Conservation (phyloP, 2,797 vertebrate species). For the Anomalospiza imberbis region DNA sequence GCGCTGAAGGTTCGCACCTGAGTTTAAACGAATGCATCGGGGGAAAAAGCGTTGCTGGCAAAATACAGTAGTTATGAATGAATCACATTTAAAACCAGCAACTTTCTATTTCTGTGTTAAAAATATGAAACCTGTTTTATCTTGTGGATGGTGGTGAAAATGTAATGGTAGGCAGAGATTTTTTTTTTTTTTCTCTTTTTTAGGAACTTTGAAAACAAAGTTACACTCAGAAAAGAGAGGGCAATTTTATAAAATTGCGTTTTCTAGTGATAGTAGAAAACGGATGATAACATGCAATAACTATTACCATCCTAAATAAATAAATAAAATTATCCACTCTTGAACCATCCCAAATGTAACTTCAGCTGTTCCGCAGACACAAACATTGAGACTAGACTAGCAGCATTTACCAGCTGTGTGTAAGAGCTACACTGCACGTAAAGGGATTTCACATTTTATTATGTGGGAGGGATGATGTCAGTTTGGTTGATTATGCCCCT, state of each 20-base stretch:
- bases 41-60: neutral
- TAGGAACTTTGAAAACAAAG: neutral
- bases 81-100: neutral
- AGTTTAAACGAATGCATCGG: neutral
- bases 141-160: neutral
- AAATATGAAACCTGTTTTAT: neutral
- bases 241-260: neutral
- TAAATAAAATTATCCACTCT: neutral
- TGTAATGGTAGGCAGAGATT: neutral
- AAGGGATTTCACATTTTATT: constrained; percentile 65
- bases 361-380: constrained; percentile 15
- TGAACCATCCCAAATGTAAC: constrained; percentile 8
- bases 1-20: neutral
- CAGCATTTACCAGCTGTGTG: constrained; percentile 63
- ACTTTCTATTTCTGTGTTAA: neutral
- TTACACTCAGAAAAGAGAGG: neutral
- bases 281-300: neutral
- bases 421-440: constrained; percentile 49
- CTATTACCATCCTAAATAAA: neutral
- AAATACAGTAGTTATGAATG: neutral
- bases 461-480: constrained; percentile 67
- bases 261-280: neutral
- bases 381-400: neutral
- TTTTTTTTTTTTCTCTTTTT: neutral
- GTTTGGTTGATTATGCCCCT: constrained; percentile 69